Evolutionary conservation across 2,113 vertebrate genomes (phyloP).

Genomic region (Macaca mulatta): DNA sequence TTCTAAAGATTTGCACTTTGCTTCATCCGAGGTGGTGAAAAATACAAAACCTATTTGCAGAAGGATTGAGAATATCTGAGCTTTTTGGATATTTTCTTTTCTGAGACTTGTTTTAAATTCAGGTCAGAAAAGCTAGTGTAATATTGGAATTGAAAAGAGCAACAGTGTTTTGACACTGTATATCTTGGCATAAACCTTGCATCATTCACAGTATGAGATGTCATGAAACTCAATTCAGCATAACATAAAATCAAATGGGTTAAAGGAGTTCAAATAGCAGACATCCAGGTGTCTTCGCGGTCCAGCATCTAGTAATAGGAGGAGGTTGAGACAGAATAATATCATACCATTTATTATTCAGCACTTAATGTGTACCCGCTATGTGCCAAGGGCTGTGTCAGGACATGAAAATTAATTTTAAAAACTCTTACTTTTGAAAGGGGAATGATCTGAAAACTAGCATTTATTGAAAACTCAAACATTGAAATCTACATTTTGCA

Average conservation of each 20-base stretch:
- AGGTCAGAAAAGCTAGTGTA: conserved; percentile 58
- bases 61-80: conserved; percentile 56
- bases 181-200: conserved; percentile 38
- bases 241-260: conserved; percentile 26
- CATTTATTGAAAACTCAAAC: not conserved
- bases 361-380: not conserved
- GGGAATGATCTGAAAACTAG: not conserved
- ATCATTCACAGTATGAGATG: conserved; percentile 26
- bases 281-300: not conserved
- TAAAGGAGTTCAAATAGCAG: not conserved
- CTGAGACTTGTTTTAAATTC: conserved; percentile 68
- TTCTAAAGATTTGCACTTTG: conserved; percentile 46
- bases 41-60: conserved; percentile 69
- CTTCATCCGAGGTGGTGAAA: conserved; percentile 59
- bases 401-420: not conserved
- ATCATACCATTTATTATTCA: not conserved
- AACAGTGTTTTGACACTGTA: conserved; percentile 57
- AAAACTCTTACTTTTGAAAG: not conserved
- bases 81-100: not conserved
- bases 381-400: not conserved
- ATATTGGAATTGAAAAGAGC: conserved; percentile 73
- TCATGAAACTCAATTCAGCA: conserved; percentile 30
- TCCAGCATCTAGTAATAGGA: not conserved
- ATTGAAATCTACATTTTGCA: not conserved
- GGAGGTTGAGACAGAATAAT: not conserved